Conservation (phyloP, 2,797 vertebrate genomes). For the Intellagama lesueurii region DNA sequence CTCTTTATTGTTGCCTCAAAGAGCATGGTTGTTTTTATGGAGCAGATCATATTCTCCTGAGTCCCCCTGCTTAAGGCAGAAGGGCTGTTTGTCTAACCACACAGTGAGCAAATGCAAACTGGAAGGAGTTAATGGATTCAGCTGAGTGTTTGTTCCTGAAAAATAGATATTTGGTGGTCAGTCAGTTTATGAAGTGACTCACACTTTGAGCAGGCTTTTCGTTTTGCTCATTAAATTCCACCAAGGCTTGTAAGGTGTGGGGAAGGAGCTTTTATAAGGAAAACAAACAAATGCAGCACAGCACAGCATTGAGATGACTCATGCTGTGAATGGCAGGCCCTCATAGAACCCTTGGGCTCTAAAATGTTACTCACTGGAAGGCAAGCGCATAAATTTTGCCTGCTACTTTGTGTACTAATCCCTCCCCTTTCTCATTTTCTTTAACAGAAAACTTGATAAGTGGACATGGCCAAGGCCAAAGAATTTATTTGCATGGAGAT, state of each 20-base stretch:
- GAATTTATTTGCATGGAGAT: constrained; percentile 21
- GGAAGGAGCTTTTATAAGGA: fast-evolving
- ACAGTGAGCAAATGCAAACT: constrained; percentile 7
- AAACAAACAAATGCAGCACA: not conserved
- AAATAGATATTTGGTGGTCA: constrained; percentile 37
- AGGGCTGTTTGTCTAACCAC: constrained; percentile 28
- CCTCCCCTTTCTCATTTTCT: not conserved
- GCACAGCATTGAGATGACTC: constrained; percentile 5
- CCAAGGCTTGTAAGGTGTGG: not conserved
- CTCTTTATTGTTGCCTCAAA: not conserved
- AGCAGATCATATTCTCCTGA: not conserved
- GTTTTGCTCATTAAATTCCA: constrained; percentile 10
- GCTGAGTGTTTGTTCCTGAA: constrained; percentile 18
- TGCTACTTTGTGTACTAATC: no score
- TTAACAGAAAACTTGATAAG: not conserved
- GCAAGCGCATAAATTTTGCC: not conserved
- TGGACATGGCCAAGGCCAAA: not conserved
- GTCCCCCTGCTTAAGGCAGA: not conserved
- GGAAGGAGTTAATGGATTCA: constrained; percentile 18
- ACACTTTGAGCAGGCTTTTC: not conserved
- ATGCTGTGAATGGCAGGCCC: not conserved
- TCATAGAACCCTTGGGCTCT: not conserved
- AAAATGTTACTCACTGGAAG: not conserved
- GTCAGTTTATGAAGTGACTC: constrained; percentile 24
- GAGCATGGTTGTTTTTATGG: not conserved